A percentile compares a stretch with the other conserved stretches of the same genome.
Conservation (phyloP, 2,797 vertebrate species). For the Halcyon smyrnensis region DNA sequence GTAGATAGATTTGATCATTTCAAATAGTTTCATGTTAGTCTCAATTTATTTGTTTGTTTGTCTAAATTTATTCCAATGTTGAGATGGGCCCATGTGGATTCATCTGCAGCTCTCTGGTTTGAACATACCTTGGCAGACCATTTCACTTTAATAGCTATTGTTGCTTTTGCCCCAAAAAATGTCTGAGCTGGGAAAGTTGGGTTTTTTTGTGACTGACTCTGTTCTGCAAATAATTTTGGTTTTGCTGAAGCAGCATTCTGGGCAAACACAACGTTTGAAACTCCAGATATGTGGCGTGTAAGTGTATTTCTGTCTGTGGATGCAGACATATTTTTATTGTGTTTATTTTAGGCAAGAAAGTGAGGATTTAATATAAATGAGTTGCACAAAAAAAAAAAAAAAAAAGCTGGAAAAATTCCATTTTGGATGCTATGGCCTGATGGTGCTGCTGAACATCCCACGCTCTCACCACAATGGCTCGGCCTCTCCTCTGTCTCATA, state of each 20-base stretch:
- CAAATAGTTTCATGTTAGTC: background rate
- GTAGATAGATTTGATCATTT: conserved; percentile 1
- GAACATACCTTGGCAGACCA: conserved; percentile 31
- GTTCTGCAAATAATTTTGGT: conserved; percentile 66
- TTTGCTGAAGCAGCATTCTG: conserved; percentile 60
- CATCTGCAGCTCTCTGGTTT: conserved; percentile 27
- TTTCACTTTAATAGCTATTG: conserved; percentile 15
- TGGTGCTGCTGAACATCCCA: background rate
- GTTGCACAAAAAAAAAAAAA: background rate
- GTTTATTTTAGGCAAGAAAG: conserved; percentile 47
- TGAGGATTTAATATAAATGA: conserved; percentile 18
- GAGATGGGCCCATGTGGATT: background rate
- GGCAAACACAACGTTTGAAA: conserved; percentile 22
- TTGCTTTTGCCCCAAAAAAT: conserved; percentile 34
- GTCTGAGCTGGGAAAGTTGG: conserved; percentile 34
- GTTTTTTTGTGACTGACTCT: background rate
- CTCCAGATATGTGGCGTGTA: conserved; percentile 14
- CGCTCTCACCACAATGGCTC: accelerated
- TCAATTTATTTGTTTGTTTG: conserved; percentile 28
- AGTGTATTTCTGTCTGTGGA: conserved; percentile 22
- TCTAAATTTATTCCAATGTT: conserved; percentile 30
- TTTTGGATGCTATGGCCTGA: background rate
- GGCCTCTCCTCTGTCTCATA: background rate
- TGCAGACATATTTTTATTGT: conserved; percentile 32
- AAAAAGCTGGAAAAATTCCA: conserved; percentile 13